Percentiles rank a stretch among this genome's conserved stretches.
Conservation (phyloP, 2,113 vertebrate genomes). For the Miniopterus natalensis region DNA sequence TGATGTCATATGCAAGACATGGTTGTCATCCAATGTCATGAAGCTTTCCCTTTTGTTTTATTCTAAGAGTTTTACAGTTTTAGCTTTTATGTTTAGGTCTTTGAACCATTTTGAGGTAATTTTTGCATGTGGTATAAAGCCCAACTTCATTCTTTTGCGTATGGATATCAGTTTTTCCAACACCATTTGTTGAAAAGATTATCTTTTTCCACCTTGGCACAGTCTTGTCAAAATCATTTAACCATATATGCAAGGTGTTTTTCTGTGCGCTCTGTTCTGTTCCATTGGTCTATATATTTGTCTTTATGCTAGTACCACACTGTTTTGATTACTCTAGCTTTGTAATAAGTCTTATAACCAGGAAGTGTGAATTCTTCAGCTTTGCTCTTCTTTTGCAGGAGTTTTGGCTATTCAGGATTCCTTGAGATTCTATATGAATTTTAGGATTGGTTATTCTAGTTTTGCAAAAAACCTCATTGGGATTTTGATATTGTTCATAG, state of each 20-base stretch:
- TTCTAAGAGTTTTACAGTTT: slow-evolving; percentile 1
- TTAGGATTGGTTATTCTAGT: neutral
- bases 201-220: neutral
- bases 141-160: neutral
- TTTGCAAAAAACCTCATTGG: neutral
- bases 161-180: neutral
- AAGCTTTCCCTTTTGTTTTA: neutral
- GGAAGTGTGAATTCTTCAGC: neutral
- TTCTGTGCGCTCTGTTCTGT: neutral
- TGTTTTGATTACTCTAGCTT: neutral
- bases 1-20: neutral
- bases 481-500: neutral
- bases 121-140: neutral
- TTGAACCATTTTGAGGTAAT: neutral
- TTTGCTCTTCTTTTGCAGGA: neutral
- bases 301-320: neutral
- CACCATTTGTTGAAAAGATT: neutral
- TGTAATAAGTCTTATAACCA: slow-evolving; percentile 8
- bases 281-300: neutral
- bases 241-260: neutral
- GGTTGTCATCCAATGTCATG: neutral
- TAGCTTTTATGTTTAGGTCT: neutral
- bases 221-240: neutral
- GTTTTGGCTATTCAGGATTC: neutral
- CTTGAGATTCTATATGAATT: neutral